Percentiles rank a stretch among this genome's conserved stretches.
Evolutionary conservation across 2,888 invertebrate species (phyloP).

Genomic region (Rotaria magnacalcarata): DNA sequence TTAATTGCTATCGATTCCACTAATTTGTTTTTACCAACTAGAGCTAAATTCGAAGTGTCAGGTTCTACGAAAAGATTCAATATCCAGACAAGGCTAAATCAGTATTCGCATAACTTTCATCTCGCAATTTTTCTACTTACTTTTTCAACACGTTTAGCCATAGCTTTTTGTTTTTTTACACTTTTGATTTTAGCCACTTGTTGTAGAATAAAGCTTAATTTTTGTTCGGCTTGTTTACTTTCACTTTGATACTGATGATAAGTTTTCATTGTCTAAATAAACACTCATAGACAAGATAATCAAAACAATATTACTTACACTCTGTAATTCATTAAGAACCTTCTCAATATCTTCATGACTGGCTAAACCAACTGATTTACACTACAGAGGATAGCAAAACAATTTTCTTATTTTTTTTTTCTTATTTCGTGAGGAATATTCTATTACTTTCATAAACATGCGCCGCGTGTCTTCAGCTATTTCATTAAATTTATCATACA

Average conservation of each 20-base stretch:
- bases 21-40: no score
- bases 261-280: constrained; percentile 72
- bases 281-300: neutral
- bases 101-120: no score
- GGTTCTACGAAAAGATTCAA: no score
- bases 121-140: constrained; percentile 59
- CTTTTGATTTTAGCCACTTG: constrained; percentile 70
- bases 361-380: constrained; percentile 78
- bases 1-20: no score
- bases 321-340: constrained; percentile 80
- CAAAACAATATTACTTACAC: constrained; percentile 48
- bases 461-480: constrained; percentile 79
- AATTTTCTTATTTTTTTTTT: constrained; percentile 41
- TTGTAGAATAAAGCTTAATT: constrained; percentile 71
- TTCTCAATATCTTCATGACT: constrained; percentile 87
- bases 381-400: constrained; percentile 56
- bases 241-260: constrained; percentile 85
- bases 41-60: no score
- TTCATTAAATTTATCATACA: constrained; percentile 75
- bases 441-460: constrained; percentile 72
- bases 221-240: constrained; percentile 77
- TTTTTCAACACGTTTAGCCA: constrained; percentile 86
- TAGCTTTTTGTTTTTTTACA: constrained; percentile 68
- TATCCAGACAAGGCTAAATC: no score
- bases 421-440: no score